These are phyloP conservation scores for Rallus crepitans DNA, from an alignment of 2,797 vertebrate genomes.

Conservation along the genomic window DNA sequence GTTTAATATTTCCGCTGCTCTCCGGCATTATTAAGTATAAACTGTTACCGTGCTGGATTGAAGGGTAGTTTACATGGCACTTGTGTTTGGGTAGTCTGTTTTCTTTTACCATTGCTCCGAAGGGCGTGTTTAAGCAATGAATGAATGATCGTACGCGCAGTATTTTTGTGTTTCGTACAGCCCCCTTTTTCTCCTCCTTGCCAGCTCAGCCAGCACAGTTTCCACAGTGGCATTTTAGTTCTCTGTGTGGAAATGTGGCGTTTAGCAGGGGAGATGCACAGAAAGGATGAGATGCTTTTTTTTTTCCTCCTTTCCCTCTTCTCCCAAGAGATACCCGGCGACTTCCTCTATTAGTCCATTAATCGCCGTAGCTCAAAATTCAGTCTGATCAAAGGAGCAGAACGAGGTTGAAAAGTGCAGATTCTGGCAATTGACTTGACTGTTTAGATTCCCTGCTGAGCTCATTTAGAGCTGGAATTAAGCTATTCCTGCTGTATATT, in stretches of 20 bases:
- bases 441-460: slow-evolving; percentile 63
- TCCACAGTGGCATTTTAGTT: slow-evolving; percentile 17
- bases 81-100: background rate
- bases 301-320: background rate
- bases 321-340: slow-evolving; percentile 36
- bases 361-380: slow-evolving; percentile 63
- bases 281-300: background rate
- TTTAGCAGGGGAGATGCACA: slow-evolving; percentile 31
- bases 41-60: background rate
- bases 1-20: slow-evolving; percentile 44
- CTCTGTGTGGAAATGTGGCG: slow-evolving; percentile 10
- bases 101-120: background rate
- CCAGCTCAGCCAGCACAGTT: slow-evolving; percentile 16
- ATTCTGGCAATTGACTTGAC: slow-evolving; percentile 63
- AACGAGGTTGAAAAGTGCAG: slow-evolving; percentile 67
- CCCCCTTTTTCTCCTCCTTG: background rate
- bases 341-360: slow-evolving; percentile 71
- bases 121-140: slow-evolving; percentile 4
- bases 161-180: background rate
- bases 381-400: slow-evolving; percentile 70
- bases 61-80: slow-evolving; percentile 24
- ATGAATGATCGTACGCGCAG: background rate
- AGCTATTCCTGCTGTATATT: slow-evolving; percentile 47
- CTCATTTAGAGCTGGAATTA: slow-evolving; percentile 69
- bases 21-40: background rate